Conservation (phyloP, 1,140 invertebrate genomes). For the Pseudomyrmex dendroicus region DNA sequence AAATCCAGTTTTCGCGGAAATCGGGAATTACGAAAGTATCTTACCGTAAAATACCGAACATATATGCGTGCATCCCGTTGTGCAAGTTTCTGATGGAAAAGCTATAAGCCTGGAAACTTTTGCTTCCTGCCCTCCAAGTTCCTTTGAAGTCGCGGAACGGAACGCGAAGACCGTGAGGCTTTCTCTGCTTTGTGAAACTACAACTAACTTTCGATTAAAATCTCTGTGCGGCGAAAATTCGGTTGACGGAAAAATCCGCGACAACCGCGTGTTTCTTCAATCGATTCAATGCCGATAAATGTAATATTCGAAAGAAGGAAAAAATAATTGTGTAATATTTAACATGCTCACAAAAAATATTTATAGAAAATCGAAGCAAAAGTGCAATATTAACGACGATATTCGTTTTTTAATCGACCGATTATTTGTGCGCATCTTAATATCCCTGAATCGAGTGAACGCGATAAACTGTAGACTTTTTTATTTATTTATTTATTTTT, state of each 20-base stretch:
- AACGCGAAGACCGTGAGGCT: constrained; percentile 34
- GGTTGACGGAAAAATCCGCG: constrained; percentile 41
- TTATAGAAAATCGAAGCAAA: not conserved
- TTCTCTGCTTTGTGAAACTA: constrained; percentile 66
- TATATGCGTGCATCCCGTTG: constrained; percentile 40
- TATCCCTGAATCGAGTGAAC: not conserved
- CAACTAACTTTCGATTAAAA: constrained; percentile 75
- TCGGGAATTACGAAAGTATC: constrained; percentile 16
- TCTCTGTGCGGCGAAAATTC: constrained; percentile 28
- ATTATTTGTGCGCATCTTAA: not conserved
- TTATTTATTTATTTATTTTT: not conserved
- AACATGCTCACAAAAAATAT: constrained; percentile 12
- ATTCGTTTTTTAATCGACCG: not conserved
- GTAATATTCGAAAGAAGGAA: not conserved
- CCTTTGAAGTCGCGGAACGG: constrained; percentile 60
- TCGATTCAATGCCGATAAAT: not conserved
- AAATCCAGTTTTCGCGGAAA: constrained; percentile 7
- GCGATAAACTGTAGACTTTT: not conserved
- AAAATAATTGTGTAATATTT: not conserved
- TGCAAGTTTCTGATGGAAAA: constrained; percentile 65
- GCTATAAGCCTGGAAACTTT: constrained; percentile 66
- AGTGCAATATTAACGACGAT: not conserved
- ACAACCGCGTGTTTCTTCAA: not conserved
- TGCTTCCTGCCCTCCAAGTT: constrained; percentile 28
- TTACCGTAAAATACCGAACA: constrained; percentile 23